These are phyloP conservation scores for Drosophila rufa DNA, from an alignment of 1,140 invertebrate species.

Conservation along the genomic window DNA sequence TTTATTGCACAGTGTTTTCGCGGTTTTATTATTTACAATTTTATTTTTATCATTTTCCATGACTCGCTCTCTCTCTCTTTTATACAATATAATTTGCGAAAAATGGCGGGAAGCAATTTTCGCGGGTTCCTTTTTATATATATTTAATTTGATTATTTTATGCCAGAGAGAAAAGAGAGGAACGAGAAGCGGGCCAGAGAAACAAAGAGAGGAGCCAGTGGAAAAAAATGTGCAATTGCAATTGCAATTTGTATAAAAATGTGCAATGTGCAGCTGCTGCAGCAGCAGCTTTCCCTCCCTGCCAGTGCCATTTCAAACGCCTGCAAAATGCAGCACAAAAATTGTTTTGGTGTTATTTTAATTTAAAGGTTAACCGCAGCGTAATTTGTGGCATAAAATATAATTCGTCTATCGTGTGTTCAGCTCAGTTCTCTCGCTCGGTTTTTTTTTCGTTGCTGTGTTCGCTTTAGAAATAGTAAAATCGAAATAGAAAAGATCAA, in stretches of 20 bases:
- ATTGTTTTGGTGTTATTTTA: slow-evolving; percentile 84
- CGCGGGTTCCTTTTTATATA: slow-evolving; percentile 36
- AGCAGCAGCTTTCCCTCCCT: neutral
- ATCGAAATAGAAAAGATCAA: slow-evolving; percentile 48
- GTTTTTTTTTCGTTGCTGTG: neutral
- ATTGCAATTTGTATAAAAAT: slow-evolving; percentile 71
- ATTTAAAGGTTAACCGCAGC: slow-evolving; percentile 84
- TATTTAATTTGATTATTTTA: slow-evolving; percentile 82
- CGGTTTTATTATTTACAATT: slow-evolving; percentile 82
- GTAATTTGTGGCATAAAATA: slow-evolving; percentile 84
- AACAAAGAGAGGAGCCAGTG: slow-evolving; percentile 7
- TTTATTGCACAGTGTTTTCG: slow-evolving; percentile 72
- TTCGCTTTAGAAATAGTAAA: slow-evolving; percentile 27
- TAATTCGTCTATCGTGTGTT: slow-evolving; percentile 76
- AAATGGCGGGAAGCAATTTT: slow-evolving; percentile 63
- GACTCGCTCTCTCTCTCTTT: slow-evolving; percentile 12
- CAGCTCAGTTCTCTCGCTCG: slow-evolving; percentile 7
- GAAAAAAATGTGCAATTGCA: slow-evolving; percentile 45
- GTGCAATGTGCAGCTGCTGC: slow-evolving; percentile 72
- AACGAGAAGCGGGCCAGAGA: slow-evolving; percentile 5
- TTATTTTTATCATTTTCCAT: slow-evolving; percentile 61
- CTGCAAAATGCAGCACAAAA: slow-evolving; percentile 71
- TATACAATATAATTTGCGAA: slow-evolving; percentile 45
- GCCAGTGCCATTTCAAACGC: slow-evolving; percentile 36
- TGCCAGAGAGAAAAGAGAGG: slow-evolving; percentile 53